Evolutionary conservation across 2,797 vertebrate species (phyloP).

Genomic region (Sus cebifrons): DNA sequence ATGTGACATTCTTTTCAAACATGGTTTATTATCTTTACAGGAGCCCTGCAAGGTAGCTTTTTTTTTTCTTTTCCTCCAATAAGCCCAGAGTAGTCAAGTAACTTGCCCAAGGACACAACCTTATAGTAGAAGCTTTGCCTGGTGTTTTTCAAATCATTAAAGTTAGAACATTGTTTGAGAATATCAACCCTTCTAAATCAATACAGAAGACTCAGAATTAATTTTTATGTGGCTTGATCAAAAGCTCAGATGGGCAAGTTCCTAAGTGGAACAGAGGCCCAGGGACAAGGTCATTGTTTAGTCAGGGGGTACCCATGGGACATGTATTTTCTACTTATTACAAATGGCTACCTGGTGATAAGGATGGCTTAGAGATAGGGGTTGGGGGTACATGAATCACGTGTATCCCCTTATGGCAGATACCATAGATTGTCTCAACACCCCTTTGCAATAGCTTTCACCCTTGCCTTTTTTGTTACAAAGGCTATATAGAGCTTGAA

Average conservation of each 20-base stretch:
- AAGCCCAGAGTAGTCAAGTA: conserved; percentile 43
- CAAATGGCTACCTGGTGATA: background rate
- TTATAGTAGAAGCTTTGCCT: conserved; percentile 67
- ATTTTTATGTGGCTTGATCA: conserved; percentile 4
- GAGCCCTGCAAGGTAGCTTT: background rate
- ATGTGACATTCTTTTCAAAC: conserved; percentile 21
- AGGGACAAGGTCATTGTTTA: background rate
- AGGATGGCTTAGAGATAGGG: conserved; percentile 13
- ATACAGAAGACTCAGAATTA: conserved; percentile 51
- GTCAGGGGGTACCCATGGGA: background rate
- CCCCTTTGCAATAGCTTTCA: background rate
- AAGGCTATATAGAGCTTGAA: conserved; percentile 51
- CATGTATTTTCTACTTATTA: conserved; percentile 24
- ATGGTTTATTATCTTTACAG: conserved; percentile 57
- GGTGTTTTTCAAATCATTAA: conserved; percentile 44
- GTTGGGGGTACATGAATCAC: background rate
- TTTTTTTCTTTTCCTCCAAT: background rate
- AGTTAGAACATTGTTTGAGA: conserved; percentile 47
- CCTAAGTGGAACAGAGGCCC: conserved; percentile 32
- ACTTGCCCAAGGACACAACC: conserved; percentile 10
- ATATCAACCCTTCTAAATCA: conserved; percentile 39
- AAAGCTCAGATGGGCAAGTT: conserved; percentile 45
- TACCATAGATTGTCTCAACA: background rate
- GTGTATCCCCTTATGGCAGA: background rate
- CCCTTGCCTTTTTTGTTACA: conserved; percentile 9